Evolutionary conservation across 2,797 vertebrate species (phyloP).

Genomic region (Pygocentrus nattereri): DNA sequence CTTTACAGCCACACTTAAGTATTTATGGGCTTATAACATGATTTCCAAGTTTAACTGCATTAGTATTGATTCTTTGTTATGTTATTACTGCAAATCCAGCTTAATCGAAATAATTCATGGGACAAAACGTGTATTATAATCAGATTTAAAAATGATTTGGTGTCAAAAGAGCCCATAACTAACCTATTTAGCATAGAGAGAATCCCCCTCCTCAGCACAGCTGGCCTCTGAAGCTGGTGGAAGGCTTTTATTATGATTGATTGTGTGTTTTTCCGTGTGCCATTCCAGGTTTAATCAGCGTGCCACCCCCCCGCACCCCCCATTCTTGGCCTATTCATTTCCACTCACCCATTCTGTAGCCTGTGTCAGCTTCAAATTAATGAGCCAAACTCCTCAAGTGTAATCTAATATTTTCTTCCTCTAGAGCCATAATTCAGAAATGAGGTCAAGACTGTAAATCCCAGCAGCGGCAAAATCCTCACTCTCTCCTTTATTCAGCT

Average conservation of each 20-base stretch:
- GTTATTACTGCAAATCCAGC: too few species aligned
- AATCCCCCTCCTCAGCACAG: background rate
- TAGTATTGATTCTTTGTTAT: too few species aligned
- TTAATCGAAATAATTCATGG: too few species aligned
- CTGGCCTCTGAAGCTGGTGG: background rate
- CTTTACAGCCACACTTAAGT: too few species aligned
- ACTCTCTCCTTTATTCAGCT: conserved; percentile 9
- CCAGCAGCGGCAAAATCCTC: conserved; percentile 23
- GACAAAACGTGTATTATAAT: too few species aligned
- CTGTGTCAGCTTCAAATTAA: conserved; percentile 52
- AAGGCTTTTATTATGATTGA: conserved; percentile 60
- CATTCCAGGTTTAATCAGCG: conserved; percentile 60
- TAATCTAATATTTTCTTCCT: conserved; percentile 44
- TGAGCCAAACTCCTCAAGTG: conserved; percentile 46
- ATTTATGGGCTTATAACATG: too few species aligned
- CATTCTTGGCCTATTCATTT: conserved; percentile 49
- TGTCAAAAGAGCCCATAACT: too few species aligned
- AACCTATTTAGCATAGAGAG: background rate
- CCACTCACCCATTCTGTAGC: conserved; percentile 35
- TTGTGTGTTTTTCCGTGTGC: conserved; percentile 43
- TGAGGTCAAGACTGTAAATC: conserved; percentile 46
- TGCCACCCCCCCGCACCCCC: conserved; percentile 17
- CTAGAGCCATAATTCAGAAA: conserved; percentile 42
- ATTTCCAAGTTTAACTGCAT: too few species aligned
- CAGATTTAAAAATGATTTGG: too few species aligned